A percentile compares a stretch with the other conserved stretches of the same genome.
Evolutionary conservation across 2,888 invertebrate species (phyloP).

Genomic region (Ectemnius lituratus): DNA sequence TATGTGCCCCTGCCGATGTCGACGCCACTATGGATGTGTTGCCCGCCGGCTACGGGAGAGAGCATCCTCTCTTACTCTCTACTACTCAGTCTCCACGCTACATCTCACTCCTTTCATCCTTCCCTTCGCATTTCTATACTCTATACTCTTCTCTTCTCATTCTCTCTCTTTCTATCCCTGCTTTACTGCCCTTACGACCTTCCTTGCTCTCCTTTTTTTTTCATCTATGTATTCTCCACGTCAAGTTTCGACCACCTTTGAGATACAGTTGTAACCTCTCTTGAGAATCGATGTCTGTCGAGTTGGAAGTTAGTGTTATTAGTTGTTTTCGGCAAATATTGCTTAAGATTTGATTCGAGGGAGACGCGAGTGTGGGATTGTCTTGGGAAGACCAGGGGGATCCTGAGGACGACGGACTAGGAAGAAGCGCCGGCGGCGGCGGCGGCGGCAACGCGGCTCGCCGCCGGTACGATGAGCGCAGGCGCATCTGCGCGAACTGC

Average conservation of each 20-base stretch:
- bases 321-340: too few species aligned
- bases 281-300: neutral
- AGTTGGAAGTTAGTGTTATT: neutral
- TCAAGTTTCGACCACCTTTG: neutral
- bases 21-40: constrained; percentile 49
- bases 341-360: neutral
- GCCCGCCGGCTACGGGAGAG: constrained; percentile 62
- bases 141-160: neutral
- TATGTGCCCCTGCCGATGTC: neutral
- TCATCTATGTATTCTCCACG: neutral
- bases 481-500: constrained; percentile 46
- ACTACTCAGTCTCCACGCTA: neutral
- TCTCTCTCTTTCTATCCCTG: neutral
- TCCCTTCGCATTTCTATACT: neutral
- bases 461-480: constrained; percentile 40
- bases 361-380: constrained; percentile 33
- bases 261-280: neutral
- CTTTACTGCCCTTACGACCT: neutral
- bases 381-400: constrained; percentile 18
- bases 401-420: constrained; percentile 40
- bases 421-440: constrained; percentile 26
- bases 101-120: constrained; percentile 10
- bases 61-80: constrained; percentile 59
- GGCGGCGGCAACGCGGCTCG: constrained; percentile 22
- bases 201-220: neutral